phyloP scores from a whole-genome alignment of 2,797 vertebrate genomes.

The Crenuchus spilurus region DNA sequence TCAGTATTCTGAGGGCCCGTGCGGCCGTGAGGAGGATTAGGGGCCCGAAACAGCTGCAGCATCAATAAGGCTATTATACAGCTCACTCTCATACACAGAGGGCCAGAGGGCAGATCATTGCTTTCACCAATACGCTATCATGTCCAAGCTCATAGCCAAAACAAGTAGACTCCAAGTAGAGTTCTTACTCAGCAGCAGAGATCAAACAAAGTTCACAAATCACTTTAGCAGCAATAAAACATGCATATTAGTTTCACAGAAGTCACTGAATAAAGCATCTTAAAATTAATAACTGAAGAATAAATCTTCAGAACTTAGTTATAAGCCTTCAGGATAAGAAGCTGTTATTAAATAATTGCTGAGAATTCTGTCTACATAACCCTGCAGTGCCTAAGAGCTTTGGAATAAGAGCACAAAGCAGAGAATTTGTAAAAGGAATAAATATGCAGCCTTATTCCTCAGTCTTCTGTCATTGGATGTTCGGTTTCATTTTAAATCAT shows the following conservation, averaged over 20 bases:
- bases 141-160: not conserved
- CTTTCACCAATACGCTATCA: not conserved
- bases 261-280: no score
- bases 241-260: no score
- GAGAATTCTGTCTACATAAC: not conserved
- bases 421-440: not conserved
- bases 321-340: no score
- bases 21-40: slow-evolving; percentile 38
- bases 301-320: no score
- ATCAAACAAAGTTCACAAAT: not conserved
- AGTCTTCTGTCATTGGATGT: no score
- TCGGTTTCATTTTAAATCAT: not conserved
- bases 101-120: slow-evolving; percentile 13
- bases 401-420: not conserved
- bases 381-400: not conserved
- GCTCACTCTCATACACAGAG: slow-evolving; percentile 6
- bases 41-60: slow-evolving; percentile 46
- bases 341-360: no score
- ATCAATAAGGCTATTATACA: slow-evolving; percentile 32
- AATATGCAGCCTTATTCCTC: no score
- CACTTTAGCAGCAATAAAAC: no score
- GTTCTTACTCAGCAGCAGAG: not conserved
- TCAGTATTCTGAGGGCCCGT: slow-evolving; percentile 15
- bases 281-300: no score
- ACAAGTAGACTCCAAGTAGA: not conserved